These are phyloP conservation scores for Ptychodera flava DNA, from an alignment of 35 echinoderm and acorn worm species.

Conservation along the genomic window DNA sequence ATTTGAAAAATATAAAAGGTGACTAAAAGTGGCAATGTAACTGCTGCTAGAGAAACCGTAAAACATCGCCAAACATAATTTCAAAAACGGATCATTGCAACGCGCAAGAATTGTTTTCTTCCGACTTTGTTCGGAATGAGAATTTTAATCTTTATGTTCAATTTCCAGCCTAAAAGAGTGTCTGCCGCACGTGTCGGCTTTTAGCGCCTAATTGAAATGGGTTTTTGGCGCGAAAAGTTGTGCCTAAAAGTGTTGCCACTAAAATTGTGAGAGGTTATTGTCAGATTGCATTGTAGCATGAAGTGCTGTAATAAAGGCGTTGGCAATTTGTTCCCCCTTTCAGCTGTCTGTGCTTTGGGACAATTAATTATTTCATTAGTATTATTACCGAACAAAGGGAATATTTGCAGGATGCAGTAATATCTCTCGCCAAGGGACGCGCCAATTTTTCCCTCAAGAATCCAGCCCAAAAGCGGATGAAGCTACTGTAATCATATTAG, in stretches of 20 bases:
- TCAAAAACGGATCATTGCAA: no score
- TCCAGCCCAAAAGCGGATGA: background rate
- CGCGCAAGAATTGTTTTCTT: no score
- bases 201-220: background rate
- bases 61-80: no score
- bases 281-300: background rate
- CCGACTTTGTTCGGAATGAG: no score
- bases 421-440: background rate
- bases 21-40: no score
- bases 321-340: background rate
- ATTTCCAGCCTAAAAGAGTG: background rate
- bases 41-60: no score
- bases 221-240: background rate
- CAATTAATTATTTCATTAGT: background rate
- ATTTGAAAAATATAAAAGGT: no score
- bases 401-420: background rate
- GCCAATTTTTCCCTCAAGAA: background rate
- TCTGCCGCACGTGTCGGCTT: background rate
- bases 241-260: background rate
- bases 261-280: background rate
- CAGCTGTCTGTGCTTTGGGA: background rate
- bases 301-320: background rate
- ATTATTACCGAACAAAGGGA: background rate
- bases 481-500: background rate
- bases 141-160: no score